Evolutionary conservation across 2,797 vertebrate species (phyloP), one percentile per base, ranked within the genome.

Genomic region (Acrossocheilus wenchowensis): DNA sequence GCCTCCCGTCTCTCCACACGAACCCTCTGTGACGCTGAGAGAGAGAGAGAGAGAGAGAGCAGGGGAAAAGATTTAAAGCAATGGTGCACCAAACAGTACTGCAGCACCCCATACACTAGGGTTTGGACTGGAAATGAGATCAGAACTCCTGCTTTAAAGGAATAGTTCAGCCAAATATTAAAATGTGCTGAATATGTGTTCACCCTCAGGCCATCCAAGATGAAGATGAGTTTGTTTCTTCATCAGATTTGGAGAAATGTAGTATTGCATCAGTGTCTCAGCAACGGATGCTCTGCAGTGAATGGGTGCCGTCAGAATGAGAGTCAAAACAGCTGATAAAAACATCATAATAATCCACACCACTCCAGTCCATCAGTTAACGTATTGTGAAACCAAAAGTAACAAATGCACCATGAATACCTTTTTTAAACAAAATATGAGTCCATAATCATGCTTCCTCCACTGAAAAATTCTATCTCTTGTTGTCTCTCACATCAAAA

Each of bases 1-100:
- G 92, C 92, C 90, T 94, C 95, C 93, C 94, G 92, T 95, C 91
- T 82, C 77, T 92, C 90, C 93, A 93, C 91, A 94, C 91, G 93
- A 95, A 95, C 26, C 62, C 62, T 64, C 26, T 64, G 62, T 6
- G 62, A 64, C 89, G 90, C 89, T 94, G 94, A 94, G 45, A n/a
- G 94, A 94, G 45, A 93, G 93, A 92, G 93, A 72, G 9, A 52
- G 57, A 71, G 15, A 66, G 26, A 26, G 3, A 78, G 71, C 21
- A 15, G n/a, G 36, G 21, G 86, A 81, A 75, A 71, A 84, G 71
- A 73, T 83, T 86, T 83, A 82, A 87, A 86, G 78, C 69, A 80
- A 48, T 10, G 21, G 21, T 71, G 2, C 14, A 4, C 11, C 21
- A 60, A 78, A 77, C 26, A 21, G 17, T 6, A 50, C 9, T 52